Conservation (phyloP, 2,113 vertebrate species). For the Acrocephalus kingi region DNA sequence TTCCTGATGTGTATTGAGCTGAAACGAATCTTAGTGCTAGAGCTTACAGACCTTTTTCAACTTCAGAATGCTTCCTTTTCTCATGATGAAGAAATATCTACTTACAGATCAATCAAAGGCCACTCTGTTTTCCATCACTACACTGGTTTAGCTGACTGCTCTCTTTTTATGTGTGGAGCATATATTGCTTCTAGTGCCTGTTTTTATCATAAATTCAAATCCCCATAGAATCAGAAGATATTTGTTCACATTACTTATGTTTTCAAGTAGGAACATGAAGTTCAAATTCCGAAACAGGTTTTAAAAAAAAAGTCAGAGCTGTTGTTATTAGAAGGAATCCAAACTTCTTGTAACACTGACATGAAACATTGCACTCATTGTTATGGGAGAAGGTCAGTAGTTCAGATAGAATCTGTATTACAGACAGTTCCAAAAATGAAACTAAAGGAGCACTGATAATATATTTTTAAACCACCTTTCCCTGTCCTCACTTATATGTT, state of each 20-base stretch:
- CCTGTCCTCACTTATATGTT: not conserved
- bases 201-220: conserved; percentile 32
- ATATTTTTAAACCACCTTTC: not conserved
- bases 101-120: not conserved
- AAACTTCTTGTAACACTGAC: conserved; percentile 16
- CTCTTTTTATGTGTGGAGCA: not conserved
- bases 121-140: conserved; percentile 30
- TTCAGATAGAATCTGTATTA: conserved; percentile 6
- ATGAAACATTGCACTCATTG: conserved; percentile 40
- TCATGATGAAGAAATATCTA: conserved; percentile 20
- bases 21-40: not conserved
- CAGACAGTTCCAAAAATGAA: not conserved
- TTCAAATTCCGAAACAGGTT: conserved; percentile 16
- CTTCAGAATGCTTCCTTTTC: conserved; percentile 18
- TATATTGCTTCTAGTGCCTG: not conserved
- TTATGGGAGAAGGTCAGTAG: conserved; percentile 40
- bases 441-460: not conserved
- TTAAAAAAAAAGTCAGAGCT: conserved; percentile 25
- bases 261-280: conserved; percentile 13
- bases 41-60: not conserved
- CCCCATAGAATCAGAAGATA: not conserved
- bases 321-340: not conserved
- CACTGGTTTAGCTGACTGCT: not conserved
- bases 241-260: conserved; percentile 32
- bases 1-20: conserved; percentile 25